Evolutionary conservation across 2,113 vertebrate species (phyloP), one percentile per base, ranked within the genome.

Genomic region (Ammodytes dubius): DNA sequence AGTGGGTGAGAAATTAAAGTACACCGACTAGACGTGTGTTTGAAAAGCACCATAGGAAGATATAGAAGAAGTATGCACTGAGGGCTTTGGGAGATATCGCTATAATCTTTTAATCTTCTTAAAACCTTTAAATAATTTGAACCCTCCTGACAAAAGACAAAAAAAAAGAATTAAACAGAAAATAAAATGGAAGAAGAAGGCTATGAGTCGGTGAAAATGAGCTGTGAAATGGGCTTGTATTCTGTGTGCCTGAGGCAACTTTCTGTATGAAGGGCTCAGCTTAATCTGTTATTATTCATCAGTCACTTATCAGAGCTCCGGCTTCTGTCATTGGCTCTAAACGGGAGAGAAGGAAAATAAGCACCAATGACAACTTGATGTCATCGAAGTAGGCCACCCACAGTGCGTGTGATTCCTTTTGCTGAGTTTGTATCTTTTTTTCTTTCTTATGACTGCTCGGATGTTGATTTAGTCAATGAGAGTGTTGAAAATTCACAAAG

Each of bases 321-420:
- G 45, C 57, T 79, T 9, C 19, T n/a, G 57, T 74, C 49, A 89
- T 83, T 74, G 61, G 15, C 74, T 84, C 84, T 60, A 79, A 83
- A 90, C 64, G 63, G 45, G 42, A 77, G 47, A 53, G 49, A 70
- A 53, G 10, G 59, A 39, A 81, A 70, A 82, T 59, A 65, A 37
- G 13, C 57, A 65, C 7, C 15, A 43, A 39, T 84, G 54, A 81
- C 77, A 80, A 73, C 70, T 74, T 19, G 0, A 74, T 86, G 49
- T 63, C 7, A 70, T 81, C 89, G 79, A 84, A 79, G 64, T 80
- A 50, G 79, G 75, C 68, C 77, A 70, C n/a, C 6, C 67, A 72
- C 67, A 54, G n/a, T 6, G 42, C 46, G 49, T 74, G 6, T 66
- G 75, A 60, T 74, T 67, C 71, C 37, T 52, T 79, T 69, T 83